Evolutionary conservation across 2,797 vertebrate genomes (phyloP), one percentile per base, ranked within the genome.

Genomic region (Myripristis jacobus): DNA sequence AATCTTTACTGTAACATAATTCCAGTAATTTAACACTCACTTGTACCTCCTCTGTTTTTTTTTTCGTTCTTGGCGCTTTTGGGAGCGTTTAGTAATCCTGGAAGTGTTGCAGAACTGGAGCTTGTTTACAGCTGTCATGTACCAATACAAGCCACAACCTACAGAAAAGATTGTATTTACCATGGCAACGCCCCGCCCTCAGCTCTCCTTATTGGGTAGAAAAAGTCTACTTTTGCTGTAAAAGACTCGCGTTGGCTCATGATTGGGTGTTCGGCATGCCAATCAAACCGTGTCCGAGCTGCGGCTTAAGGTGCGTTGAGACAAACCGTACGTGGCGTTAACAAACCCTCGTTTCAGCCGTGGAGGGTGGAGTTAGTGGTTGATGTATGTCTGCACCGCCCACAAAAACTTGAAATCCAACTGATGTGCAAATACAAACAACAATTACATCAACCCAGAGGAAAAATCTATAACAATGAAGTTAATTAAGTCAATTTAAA

Each of bases 261-360:
- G 73, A 94, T 91, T 93, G 91, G 90, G 0, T 24, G n/a, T 0
- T 1, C 0, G 0, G 3, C 1, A 19, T 82, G 91, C 88, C 92
- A 81, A 1, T 92, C 89, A 88, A 64, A 63, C 0, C 16, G 10
- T 41, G 15, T 25, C 41, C 55, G 41, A 1, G 43, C 38, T 7
- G 18, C 25, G 61, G 73, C 38, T 75, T 72, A 87, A 84, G 82
- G 70, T 72, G 82, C 75, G 73, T 81, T 87, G 89, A 84, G 61
- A 2, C 75, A 73, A 84, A 79, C 77, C 55, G 80, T 86, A 88
- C 87, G 88, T 92, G 91, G 88, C 89, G 82, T 68, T 87, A 56
- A 36, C 48, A 19, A 21, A 25, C 9, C 13, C 7, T 8, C 2
- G 21, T 31, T 36, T 24, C 46, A 55, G 19, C 19, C 16, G 29